Evolutionary conservation across 2,797 vertebrate genomes (phyloP).

Genomic region (Lacerta viridis): DNA sequence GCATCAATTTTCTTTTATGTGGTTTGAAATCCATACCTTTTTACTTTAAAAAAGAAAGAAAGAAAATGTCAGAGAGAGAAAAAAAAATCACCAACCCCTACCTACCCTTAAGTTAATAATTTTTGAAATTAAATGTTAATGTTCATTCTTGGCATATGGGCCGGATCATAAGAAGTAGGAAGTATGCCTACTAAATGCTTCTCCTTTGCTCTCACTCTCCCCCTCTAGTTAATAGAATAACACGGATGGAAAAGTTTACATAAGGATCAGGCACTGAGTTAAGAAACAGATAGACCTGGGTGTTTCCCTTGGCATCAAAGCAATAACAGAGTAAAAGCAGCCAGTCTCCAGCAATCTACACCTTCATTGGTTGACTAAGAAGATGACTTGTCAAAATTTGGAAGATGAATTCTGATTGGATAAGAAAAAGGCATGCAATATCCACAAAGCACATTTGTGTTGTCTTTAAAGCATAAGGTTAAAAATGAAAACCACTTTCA

Average conservation of each 20-base stretch:
- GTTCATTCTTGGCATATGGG: conserved; percentile 72
- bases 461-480: background rate
- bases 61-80: background rate
- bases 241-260: conserved; percentile 83
- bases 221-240: conserved; percentile 81
- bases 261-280: conserved; percentile 62
- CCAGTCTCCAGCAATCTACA: conserved; percentile 38
- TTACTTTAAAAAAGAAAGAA: conserved; percentile 26
- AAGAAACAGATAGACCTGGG: conserved; percentile 60
- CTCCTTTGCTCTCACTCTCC: conserved; percentile 76
- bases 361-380: conserved; percentile 27
- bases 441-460: conserved; percentile 1
- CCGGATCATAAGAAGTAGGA: conserved; percentile 81
- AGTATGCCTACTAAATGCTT: conserved; percentile 73
- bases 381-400: background rate
- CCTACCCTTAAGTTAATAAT: conserved; percentile 72
- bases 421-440: conserved; percentile 8
- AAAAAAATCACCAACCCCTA: conserved; percentile 21
- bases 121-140: conserved; percentile 53
- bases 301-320: conserved; percentile 56
- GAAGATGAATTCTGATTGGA: conserved; percentile 27
- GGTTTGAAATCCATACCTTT: conserved; percentile 46
- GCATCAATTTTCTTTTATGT: conserved; percentile 47
- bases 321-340: conserved; percentile 42
- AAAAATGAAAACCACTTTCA: background rate